Evolutionary conservation across 2,113 vertebrate genomes (phyloP).

Genomic region (Salminus brasiliensis): DNA sequence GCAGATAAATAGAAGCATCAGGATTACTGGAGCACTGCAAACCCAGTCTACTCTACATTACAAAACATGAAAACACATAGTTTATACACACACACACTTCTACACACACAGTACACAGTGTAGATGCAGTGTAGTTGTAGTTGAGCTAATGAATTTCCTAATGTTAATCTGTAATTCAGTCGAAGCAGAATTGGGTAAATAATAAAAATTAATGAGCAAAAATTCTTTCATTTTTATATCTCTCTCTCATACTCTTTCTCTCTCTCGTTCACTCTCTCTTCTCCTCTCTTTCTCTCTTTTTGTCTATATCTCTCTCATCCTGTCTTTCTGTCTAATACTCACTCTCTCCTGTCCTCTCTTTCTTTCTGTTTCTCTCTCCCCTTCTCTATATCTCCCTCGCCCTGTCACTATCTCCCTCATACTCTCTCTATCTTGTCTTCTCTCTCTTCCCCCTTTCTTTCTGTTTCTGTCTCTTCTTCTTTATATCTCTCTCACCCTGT

Average conservation of each 20-base stretch:
- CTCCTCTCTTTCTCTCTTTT: neutral
- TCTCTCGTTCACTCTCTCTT: neutral
- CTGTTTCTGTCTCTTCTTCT: too few relatives aligned
- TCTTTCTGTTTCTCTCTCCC: neutral
- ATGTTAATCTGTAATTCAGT: too few relatives aligned
- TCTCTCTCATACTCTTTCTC: too few relatives aligned
- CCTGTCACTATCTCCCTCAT: too few relatives aligned
- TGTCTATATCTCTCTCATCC: neutral
- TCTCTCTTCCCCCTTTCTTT: too few relatives aligned
- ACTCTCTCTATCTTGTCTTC: too few relatives aligned
- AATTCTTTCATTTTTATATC: too few relatives aligned
- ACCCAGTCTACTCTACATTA: neutral
- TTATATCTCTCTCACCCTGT: too few relatives aligned
- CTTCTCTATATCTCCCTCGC: neutral
- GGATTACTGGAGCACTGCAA: neutral
- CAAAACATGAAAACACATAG: neutral
- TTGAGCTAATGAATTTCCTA: neutral
- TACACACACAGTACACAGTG: neutral
- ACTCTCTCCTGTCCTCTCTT: neutral
- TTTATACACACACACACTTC: neutral
- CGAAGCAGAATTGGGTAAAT: too few relatives aligned
- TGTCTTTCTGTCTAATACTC: neutral
- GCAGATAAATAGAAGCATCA: conserved; percentile 17
- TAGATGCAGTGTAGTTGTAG: too few relatives aligned
- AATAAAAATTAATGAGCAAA: too few relatives aligned